Conservation (phyloP, 2,888 invertebrate genomes). For the Chloroclysta siterata region DNA sequence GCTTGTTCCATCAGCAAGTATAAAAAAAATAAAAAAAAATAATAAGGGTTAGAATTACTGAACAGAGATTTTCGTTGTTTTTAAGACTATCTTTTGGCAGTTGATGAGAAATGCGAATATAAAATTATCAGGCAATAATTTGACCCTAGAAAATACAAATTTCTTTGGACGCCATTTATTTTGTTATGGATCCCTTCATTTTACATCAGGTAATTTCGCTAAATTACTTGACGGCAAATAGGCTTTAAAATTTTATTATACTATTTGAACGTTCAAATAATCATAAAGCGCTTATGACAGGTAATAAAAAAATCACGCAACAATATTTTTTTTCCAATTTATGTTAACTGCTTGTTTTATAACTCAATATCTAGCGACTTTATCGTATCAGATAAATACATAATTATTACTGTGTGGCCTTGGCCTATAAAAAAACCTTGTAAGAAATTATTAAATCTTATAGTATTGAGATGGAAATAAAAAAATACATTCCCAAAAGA, state of each 20-base stretch:
- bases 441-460: no score
- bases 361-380: constrained; percentile 72
- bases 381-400: constrained; percentile 71
- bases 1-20: no score
- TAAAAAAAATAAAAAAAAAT: not conserved
- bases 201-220: constrained; percentile 60
- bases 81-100: constrained; percentile 13
- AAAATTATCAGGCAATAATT: constrained; percentile 30
- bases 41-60: not conserved
- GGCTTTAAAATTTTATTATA: constrained; percentile 75
- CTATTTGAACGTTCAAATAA: constrained; percentile 76
- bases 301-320: constrained; percentile 73
- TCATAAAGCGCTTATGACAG: constrained; percentile 78
- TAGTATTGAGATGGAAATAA: no score
- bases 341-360: constrained; percentile 78
- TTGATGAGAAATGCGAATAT: constrained; percentile 14
- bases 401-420: constrained; percentile 69
- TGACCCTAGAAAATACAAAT: constrained; percentile 31
- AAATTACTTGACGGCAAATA: constrained; percentile 67
- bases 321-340: constrained; percentile 79
- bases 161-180: constrained; percentile 49
- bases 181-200: constrained; percentile 52
- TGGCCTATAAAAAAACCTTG: constrained; percentile 40
- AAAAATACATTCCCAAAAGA: no score
- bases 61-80: not conserved